Base-by-base conservation (phyloP, 1,140 invertebrate genomes). In the Achatina immaculata region DNA sequence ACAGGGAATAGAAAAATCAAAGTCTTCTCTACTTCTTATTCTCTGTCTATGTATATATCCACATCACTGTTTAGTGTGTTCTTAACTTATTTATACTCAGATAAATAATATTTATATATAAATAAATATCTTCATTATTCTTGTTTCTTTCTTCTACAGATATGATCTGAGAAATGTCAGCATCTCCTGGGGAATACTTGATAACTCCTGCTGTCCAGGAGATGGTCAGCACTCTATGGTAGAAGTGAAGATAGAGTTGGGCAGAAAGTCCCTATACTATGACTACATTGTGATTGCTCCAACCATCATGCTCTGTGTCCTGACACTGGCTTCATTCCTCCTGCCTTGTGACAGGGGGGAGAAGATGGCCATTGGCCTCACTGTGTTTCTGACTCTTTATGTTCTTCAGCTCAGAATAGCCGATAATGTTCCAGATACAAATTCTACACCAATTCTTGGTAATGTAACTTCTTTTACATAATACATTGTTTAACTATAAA, bases 381-480 rank as follows among this genome's bases (percentile, higher is more conserved):
- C 90, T 0, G 90, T 91, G 0, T 90, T 91, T 73, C 86, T 91
- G 11, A 90, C 90, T 0, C 82, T 91, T 7, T 91, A 90, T 78
- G 89, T 91, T 14, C 85, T 91, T 31, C 89, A 90, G 84, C 83
- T 91, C 40, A 76, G 90, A 11, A 90, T 91, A 66, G 90, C 90
- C 36, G 90, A 91, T 69, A 91, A 90, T 81, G 90, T 90, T 24
- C 90, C 90, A 0, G 90, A 90, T 66, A 90, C 90, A n/a, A 89
- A 90, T 75, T 85, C 89, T n/a, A 87, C 89, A 9, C 90, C 90
- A 36, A 85, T 91, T 19, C 82, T 91, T 77, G 90, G 90, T 90
- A 86, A 79, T 82, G 83, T 55, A 55, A n/a, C n/a, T n/a, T n/a
- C 34, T 19, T 19, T 68, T 68, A n/a, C 51, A 55, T n/a, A n/a